These are phyloP conservation scores for Drosophila dunni DNA, from an alignment of 1,140 invertebrate genomes.

Conservation along the genomic window DNA sequence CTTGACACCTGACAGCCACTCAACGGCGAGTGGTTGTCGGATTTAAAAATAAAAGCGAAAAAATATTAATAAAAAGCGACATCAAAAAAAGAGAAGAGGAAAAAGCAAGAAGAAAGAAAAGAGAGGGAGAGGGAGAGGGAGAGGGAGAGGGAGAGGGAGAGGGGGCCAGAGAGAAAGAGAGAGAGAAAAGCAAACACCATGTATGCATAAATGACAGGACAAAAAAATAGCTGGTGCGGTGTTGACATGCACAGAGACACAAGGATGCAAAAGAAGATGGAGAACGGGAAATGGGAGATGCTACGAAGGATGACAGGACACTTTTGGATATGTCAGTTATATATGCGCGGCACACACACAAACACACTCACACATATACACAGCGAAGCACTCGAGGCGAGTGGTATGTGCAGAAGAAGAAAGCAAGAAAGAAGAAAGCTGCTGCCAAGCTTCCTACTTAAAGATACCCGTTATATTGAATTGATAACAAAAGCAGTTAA, in stretches of 20 bases:
- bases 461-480: too few species aligned
- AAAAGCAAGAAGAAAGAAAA: neutral
- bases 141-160: slow-evolving; percentile 3
- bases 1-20: slow-evolving; percentile 79
- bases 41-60: slow-evolving; percentile 65
- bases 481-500: too few species aligned
- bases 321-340: slow-evolving; percentile 74
- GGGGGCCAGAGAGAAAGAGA: neutral
- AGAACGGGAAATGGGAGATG: slow-evolving; percentile 3
- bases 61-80: slow-evolving; percentile 55
- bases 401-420: neutral
- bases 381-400: slow-evolving; percentile 20
- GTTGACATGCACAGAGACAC: slow-evolving; percentile 35
- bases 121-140: slow-evolving; percentile 5
- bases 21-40: slow-evolving; percentile 77
- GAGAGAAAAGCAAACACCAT: slow-evolving; percentile 51
- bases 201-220: slow-evolving; percentile 72
- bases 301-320: slow-evolving; percentile 65
- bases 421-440: neutral
- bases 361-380: slow-evolving; percentile 18
- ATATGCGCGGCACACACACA: slow-evolving; percentile 25
- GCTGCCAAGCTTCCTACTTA: too few species aligned
- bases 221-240: slow-evolving; percentile 40
- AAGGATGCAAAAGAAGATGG: neutral
- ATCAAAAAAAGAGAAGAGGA: slow-evolving; percentile 33